Evolutionary conservation across 1,140 invertebrate genomes (phyloP).

Genomic region (Cephus cinctus): DNA sequence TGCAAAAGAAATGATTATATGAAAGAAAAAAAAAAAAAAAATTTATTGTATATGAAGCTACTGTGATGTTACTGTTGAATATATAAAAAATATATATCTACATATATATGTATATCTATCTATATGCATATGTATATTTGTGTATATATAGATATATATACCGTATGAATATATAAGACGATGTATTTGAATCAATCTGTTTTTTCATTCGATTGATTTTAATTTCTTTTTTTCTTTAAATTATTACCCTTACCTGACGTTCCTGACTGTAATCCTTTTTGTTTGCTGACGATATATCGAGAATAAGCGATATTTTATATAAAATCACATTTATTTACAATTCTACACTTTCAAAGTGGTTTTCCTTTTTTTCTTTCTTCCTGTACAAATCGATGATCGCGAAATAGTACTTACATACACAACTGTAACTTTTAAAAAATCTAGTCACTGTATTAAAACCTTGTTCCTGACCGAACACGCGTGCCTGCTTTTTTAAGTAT

Average conservation of each 20-base stretch:
- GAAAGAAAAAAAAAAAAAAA: too few species aligned
- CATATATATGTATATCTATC: not conserved
- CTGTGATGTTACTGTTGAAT: slow-evolving; percentile 56
- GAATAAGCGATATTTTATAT: slow-evolving; percentile 27
- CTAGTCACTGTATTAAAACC: slow-evolving; percentile 43
- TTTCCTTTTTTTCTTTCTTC: not conserved
- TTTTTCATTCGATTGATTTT: not conserved
- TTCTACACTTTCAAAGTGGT: slow-evolving; percentile 39
- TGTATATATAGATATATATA: slow-evolving; percentile 12
- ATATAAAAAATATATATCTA: slow-evolving; percentile 33
- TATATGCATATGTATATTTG: slow-evolving; percentile 17
- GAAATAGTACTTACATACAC: slow-evolving; percentile 26
- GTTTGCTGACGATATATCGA: not conserved
- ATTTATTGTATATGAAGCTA: slow-evolving; percentile 54
- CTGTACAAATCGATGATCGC: slow-evolving; percentile 42
- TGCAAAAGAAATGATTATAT: slow-evolving; percentile 36
- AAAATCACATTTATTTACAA: slow-evolving; percentile 58
- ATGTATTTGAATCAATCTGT: too few species aligned
- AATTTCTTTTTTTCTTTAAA: not conserved
- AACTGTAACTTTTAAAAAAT: slow-evolving; percentile 32
- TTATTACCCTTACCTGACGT: not conserved
- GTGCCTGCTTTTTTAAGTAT: slow-evolving; percentile 1
- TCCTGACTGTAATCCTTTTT: not conserved
- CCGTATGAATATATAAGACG: slow-evolving; percentile 1
- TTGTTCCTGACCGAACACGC: slow-evolving; percentile 24